phyloP scores from a whole-genome alignment of 1,140 invertebrate genomes.

The Tribolium castaneum region DNA sequence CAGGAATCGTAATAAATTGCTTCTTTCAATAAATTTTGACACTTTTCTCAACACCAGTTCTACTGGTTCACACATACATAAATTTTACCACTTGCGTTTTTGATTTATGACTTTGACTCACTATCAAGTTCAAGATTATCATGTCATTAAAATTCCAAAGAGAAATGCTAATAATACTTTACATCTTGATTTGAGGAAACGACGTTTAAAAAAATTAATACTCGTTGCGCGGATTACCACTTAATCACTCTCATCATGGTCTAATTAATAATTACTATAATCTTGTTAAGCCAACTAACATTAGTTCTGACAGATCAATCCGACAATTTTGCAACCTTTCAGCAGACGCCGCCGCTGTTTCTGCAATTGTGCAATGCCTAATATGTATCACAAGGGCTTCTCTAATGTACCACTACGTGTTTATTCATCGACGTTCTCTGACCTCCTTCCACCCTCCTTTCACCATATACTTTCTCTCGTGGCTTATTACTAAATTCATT shows the following conservation, averaged over 20 bases:
- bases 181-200: background rate
- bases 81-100: background rate
- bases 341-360: background rate
- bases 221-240: background rate
- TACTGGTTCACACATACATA: background rate
- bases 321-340: background rate
- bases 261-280: background rate
- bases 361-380: conserved; percentile 37
- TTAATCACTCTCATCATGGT: background rate
- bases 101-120: background rate
- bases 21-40: no score
- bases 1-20: no score
- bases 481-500: conserved; percentile 46
- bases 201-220: background rate
- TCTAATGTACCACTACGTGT: conserved; percentile 43
- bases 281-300: background rate
- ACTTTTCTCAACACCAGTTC: background rate
- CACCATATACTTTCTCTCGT: conserved; percentile 51
- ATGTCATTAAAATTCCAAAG: background rate
- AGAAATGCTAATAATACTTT: background rate
- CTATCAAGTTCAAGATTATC: background rate
- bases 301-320: background rate
- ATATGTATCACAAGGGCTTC: conserved; percentile 46
- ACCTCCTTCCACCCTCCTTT: conserved; percentile 53
- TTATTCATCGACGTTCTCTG: conserved; percentile 50